Conservation (phyloP, 2,888 invertebrate genomes). For the Nomada lathburiana region DNA sequence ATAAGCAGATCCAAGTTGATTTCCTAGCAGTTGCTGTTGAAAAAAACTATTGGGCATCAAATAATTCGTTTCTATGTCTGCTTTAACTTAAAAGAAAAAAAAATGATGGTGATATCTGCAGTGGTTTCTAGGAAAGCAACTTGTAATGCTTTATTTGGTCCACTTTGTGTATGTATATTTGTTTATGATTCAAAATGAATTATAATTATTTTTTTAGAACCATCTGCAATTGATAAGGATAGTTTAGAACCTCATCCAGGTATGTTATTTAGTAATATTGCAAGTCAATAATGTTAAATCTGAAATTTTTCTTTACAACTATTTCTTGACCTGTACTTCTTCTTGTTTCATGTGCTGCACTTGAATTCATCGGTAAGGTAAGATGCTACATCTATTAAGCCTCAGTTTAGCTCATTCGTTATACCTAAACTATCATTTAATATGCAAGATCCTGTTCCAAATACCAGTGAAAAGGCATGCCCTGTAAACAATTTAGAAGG, state of each 20-base stretch:
- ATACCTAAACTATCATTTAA: constrained; percentile 69
- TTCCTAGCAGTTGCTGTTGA: too few species aligned
- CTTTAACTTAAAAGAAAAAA: too few species aligned
- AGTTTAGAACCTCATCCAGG: constrained; percentile 71
- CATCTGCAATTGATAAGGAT: constrained; percentile 53
- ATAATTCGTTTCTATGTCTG: too few species aligned
- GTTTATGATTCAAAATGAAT: constrained; percentile 16
- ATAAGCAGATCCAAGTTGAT: too few species aligned
- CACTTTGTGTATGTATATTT: background rate
- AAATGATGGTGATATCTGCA: too few species aligned
- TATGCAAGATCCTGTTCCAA: constrained; percentile 32
- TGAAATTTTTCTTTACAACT: constrained; percentile 5
- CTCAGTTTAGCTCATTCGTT: constrained; percentile 56
- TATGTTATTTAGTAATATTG: constrained; percentile 62
- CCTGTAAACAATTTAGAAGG: constrained; percentile 31
- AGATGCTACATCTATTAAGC: constrained; percentile 77
- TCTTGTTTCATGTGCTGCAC: constrained; percentile 77
- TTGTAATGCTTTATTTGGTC: too few species aligned
- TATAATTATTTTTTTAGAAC: constrained; percentile 57
- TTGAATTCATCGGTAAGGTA: constrained; percentile 81
- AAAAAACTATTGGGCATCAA: too few species aligned
- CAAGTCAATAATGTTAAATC: constrained; percentile 4
- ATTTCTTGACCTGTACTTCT: constrained; percentile 67
- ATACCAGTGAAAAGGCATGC: constrained; percentile 5
- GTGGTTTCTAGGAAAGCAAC: too few species aligned